Evolutionary conservation across 1,140 invertebrate species (phyloP).

Genomic region (Globodera ellingtonae): DNA sequence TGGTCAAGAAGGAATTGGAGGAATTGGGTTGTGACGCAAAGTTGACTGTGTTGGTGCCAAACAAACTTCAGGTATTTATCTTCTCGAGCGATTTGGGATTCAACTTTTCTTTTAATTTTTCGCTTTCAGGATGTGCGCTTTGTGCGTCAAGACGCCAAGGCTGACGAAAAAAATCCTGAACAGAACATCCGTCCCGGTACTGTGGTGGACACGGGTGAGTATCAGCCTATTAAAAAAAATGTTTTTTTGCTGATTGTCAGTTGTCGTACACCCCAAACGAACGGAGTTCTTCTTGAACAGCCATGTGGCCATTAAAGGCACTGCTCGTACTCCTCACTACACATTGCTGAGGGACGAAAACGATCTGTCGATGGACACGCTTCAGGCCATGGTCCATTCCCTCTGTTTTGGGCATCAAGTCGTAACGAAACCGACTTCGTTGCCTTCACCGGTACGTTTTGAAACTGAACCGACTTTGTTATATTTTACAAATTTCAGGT

Average conservation of each 20-base stretch:
- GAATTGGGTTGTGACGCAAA: conserved; percentile 5
- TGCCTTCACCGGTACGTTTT: conserved; percentile 31
- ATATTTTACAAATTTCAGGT: neutral
- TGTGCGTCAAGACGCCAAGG: neutral
- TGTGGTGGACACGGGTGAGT: conserved; percentile 15
- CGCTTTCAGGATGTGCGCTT: conserved; percentile 15
- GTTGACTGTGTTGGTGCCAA: conserved; percentile 1
- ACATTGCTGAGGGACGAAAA: conserved; percentile 36
- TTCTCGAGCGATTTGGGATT: no score
- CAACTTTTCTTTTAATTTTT: no score
- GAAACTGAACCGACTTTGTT: conserved; percentile 2
- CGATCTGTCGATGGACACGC: conserved; percentile 30
- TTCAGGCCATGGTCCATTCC: conserved; percentile 19
- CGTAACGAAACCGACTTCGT: conserved; percentile 35
- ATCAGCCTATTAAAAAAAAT: neutral
- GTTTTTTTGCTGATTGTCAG: neutral
- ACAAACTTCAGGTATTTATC: conserved; percentile 10
- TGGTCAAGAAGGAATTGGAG: conserved; percentile 1
- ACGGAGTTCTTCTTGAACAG: conserved; percentile 31
- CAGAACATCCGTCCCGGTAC: conserved; percentile 22
- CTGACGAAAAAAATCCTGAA: neutral
- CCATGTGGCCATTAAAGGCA: conserved; percentile 34
- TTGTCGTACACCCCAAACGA: conserved; percentile 15
- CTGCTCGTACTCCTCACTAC: conserved; percentile 34
- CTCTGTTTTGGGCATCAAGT: conserved; percentile 39